A percentile compares a stretch with the other conserved stretches of the same genome.
Evolutionary conservation across 2,888 invertebrate genomes (phyloP).

Genomic region (Rhaphigaster nebulosa): DNA sequence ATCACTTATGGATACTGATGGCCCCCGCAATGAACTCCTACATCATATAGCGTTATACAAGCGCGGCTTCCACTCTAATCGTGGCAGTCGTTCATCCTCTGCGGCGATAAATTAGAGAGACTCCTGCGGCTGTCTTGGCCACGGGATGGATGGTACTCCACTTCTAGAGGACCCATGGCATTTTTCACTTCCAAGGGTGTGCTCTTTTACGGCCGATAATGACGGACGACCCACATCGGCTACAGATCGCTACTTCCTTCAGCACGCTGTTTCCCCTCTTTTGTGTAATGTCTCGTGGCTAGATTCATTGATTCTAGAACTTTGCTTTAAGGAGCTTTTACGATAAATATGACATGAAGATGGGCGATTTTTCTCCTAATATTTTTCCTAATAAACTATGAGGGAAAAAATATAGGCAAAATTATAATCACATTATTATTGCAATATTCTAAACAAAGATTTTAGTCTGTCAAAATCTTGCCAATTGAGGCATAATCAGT

Average conservation of each 20-base stretch:
- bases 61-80: slow-evolving; percentile 42
- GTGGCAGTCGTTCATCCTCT: slow-evolving; percentile 42
- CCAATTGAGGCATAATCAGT: no score
- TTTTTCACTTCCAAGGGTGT: slow-evolving; percentile 5
- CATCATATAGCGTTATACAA: slow-evolving; percentile 55
- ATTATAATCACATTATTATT: no score
- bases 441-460: no score
- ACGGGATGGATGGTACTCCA: slow-evolving; percentile 39
- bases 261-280: slow-evolving; percentile 28
- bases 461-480: no score
- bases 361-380: no score
- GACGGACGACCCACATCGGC: slow-evolving; percentile 28
- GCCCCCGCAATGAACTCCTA: slow-evolving; percentile 66
- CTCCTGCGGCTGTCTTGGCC: slow-evolving; percentile 41
- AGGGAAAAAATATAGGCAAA: no score
- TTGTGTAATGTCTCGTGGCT: neutral
- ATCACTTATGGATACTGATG: slow-evolving; percentile 68
- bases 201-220: slow-evolving; percentile 26
- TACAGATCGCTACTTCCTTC: slow-evolving; percentile 16
- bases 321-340: neutral
- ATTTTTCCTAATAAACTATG: no score
- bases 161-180: neutral
- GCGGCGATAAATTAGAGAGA: slow-evolving; percentile 45
- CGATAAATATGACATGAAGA: neutral
- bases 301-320: neutral